Evolutionary conservation across 64 coral and sea anemone species (phyloP).

Genomic region (Porites lutea): DNA sequence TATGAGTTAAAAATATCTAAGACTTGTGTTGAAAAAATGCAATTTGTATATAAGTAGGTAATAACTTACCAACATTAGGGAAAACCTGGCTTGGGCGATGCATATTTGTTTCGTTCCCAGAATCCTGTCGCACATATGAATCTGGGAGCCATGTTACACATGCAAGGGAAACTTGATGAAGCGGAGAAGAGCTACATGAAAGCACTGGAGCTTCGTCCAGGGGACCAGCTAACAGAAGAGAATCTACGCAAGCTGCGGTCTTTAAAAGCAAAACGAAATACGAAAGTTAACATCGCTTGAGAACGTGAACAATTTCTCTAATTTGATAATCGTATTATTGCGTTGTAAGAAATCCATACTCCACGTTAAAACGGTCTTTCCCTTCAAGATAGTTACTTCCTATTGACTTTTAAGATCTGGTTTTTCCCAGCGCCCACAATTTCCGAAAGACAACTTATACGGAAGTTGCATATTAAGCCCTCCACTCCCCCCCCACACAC

Average conservation of each 20-base stretch:
- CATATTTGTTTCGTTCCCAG: not conserved
- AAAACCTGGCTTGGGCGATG: too few species aligned
- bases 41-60: not conserved
- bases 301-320: not conserved
- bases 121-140: conserved; percentile 73
- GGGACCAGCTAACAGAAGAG: conserved; percentile 74
- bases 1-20: too few species aligned
- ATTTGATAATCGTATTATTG: not conserved
- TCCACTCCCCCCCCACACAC: too few species aligned
- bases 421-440: too few species aligned
- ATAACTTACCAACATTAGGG: too few species aligned
- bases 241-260: conserved; percentile 79
- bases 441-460: too few species aligned
- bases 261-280: conserved; percentile 42
- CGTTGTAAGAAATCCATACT: not conserved
- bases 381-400: too few species aligned
- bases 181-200: conserved; percentile 72
- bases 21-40: not conserved
- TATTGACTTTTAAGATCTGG: too few species aligned
- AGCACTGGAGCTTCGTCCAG: conserved; percentile 58
- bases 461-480: too few species aligned
- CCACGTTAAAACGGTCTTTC: not conserved
- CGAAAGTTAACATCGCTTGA: not conserved
- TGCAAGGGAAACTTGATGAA: conserved; percentile 70
- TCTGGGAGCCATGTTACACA: conserved; percentile 74